Evolutionary conservation across 2,888 invertebrate genomes (phyloP).

Genomic region (Apamea crenata): DNA sequence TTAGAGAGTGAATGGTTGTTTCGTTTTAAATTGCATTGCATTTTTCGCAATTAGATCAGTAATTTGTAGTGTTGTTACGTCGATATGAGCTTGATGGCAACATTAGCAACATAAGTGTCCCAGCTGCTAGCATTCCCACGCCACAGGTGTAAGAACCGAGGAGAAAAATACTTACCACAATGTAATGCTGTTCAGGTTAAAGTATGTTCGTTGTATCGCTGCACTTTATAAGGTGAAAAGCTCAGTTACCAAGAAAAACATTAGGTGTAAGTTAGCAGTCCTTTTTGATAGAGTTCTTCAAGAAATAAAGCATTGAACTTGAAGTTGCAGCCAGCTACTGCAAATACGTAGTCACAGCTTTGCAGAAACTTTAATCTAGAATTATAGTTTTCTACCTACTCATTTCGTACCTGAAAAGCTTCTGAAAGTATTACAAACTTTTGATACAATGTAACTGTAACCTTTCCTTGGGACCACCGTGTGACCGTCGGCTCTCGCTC

Average conservation of each 20-base stretch:
- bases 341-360: not conserved
- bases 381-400: not conserved
- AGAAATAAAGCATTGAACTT: not conserved
- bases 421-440: not conserved
- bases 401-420: not conserved
- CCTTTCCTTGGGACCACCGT: slow-evolving; percentile 60
- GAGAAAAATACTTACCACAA: slow-evolving; percentile 16
- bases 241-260: not conserved
- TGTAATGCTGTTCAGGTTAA: slow-evolving; percentile 35
- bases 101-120: slow-evolving; percentile 38
- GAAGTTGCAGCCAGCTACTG: not conserved
- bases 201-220: slow-evolving; percentile 25
- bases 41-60: slow-evolving; percentile 53
- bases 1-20: slow-evolving; percentile 35
- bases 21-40: slow-evolving; percentile 29
- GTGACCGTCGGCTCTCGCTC: slow-evolving; percentile 71
- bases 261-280: not conserved
- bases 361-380: not conserved
- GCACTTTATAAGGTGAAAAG: not conserved
- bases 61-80: slow-evolving; percentile 44
- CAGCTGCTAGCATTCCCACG: slow-evolving; percentile 48
- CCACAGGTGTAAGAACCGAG: slow-evolving; percentile 50
- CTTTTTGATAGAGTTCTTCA: not conserved
- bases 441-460: slow-evolving; percentile 1
- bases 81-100: slow-evolving; percentile 30